Percentiles rank a stretch among this genome's conserved stretches.
Conservation (phyloP, 2,888 invertebrate genomes). For the Mantis religiosa region DNA sequence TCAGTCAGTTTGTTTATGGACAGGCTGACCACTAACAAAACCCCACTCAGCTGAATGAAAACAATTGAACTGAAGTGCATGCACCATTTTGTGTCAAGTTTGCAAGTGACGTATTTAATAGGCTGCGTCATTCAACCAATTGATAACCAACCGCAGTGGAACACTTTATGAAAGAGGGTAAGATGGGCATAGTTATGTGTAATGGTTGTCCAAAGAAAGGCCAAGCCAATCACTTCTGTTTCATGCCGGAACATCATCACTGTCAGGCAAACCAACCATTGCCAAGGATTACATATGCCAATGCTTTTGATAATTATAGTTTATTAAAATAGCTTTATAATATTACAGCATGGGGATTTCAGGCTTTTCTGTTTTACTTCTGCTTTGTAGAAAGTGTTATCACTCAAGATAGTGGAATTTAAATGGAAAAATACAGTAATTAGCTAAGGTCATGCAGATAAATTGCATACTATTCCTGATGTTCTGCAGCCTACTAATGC, state of each 20-base stretch:
- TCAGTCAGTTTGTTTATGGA: background rate
- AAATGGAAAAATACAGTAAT: constrained; percentile 9
- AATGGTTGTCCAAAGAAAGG: constrained; percentile 29
- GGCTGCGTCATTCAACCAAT: constrained; percentile 19
- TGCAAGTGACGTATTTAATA: constrained; percentile 18
- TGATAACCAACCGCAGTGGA: constrained; percentile 17
- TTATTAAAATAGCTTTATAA: background rate
- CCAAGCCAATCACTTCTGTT: constrained; percentile 25
- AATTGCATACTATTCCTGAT: background rate
- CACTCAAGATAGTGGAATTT: constrained; percentile 7
- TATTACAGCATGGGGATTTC: background rate
- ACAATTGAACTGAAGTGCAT: constrained; percentile 6
- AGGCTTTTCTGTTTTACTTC: background rate
- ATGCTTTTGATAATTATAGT: background rate
- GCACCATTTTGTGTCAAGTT: constrained; percentile 13
- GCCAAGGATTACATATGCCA: constrained; percentile 4
- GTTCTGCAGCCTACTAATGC: background rate
- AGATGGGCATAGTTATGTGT: constrained; percentile 17
- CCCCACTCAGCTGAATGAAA: constrained; percentile 8
- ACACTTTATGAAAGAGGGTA: constrained; percentile 10
- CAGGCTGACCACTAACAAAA: constrained; percentile 8
- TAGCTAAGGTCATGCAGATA: constrained; percentile 27
- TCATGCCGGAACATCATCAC: constrained; percentile 23
- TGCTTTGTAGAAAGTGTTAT: constrained; percentile 5
- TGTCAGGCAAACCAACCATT: constrained; percentile 28